Base-by-base conservation (phyloP, 2,797 vertebrate genomes). In the Chrosomus eos region DNA sequence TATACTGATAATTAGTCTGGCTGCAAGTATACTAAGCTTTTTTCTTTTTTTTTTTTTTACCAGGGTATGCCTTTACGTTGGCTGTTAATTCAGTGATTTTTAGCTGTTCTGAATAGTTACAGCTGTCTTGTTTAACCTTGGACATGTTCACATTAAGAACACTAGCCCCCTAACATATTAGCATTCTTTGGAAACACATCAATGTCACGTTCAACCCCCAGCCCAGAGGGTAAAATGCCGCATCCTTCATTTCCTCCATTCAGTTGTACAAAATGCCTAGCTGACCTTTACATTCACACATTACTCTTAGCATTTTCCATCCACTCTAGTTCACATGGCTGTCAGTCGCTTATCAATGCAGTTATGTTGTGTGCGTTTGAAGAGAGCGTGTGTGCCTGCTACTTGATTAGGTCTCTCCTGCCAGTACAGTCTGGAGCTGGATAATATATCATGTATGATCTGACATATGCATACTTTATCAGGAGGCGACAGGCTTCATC, bases 271-370 rank as follows among this genome's bases (percentile, higher is more conserved):
- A 84, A 84, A 84, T 78, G 75, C 74, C 75, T 67, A 71, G 53
- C 82, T 84, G 82, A 84, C 82, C 82, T 84, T 84, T 79, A 78
- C 75, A 79, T 84, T 84, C 66, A 78, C 38, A 48, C 83, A 85
- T 85, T 64, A 80, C 83, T 80, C 76, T 64, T 80, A 70, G 77
- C 75, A 64, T 80, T 85, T 79, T 62, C 75, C 55, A 80, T 80
- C 83, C 68, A 85, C 21, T 79, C 33, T 16, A 72, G 53, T 85
- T 55, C 67, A 72, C 53, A 80, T 80, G 51, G 79, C 66, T 58
- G 76, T 53, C 83, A 80, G 66, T 33, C 10, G 28, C 66, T 85
- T 79, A 85, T 80, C 83, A 85, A 31, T 48, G 55, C 75, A 72
- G 55, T 72, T 48, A 14, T 48, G 45, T 18, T 80, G 53, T 64